A percentile compares a stretch with the other conserved stretches of the same genome.
These are phyloP conservation scores for Oxyscelio sp. DNA, from an alignment of 2,888 invertebrate species.

Conservation along the genomic window DNA sequence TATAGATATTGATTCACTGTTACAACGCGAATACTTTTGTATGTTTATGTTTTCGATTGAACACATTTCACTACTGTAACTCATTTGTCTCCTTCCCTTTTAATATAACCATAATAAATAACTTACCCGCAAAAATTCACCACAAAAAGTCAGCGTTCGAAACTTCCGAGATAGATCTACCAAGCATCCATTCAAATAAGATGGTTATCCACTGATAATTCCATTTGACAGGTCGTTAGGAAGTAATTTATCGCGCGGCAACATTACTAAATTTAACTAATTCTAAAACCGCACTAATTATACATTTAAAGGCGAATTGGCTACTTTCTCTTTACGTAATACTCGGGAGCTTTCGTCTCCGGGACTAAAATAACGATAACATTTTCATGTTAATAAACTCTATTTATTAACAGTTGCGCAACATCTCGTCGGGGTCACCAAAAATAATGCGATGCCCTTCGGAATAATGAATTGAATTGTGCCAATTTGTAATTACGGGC, in stretches of 20 bases:
- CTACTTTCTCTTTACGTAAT: conserved; percentile 41
- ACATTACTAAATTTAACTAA: conserved; percentile 28
- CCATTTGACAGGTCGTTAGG: conserved; percentile 21
- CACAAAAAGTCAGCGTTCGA: too few species aligned
- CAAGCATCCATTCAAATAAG: not conserved
- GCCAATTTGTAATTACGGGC: too few species aligned
- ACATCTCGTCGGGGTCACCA: not conserved
- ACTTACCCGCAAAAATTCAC: too few species aligned
- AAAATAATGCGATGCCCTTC: not conserved
- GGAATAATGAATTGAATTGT: not conserved
- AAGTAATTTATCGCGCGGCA: conserved; percentile 3
- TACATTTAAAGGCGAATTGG: conserved; percentile 10
- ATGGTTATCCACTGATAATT: not conserved
- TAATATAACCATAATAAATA: too few species aligned
- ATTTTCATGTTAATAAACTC: conserved; percentile 30
- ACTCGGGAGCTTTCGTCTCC: conserved; percentile 18
- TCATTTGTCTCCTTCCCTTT: too few species aligned
- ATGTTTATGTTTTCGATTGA: too few species aligned
- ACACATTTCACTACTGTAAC: too few species aligned
- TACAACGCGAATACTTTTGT: too few species aligned
- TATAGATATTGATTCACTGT: too few species aligned
- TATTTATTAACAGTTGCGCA: conserved; percentile 32
- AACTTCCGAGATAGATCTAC: not conserved
- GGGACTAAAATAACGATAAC: conserved; percentile 41
- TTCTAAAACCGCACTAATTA: conserved; percentile 36